Evolutionary conservation across 2,888 invertebrate genomes (phyloP), one percentile per base, ranked within the genome.

Genomic region (Chrysotoxum bicinctum): DNA sequence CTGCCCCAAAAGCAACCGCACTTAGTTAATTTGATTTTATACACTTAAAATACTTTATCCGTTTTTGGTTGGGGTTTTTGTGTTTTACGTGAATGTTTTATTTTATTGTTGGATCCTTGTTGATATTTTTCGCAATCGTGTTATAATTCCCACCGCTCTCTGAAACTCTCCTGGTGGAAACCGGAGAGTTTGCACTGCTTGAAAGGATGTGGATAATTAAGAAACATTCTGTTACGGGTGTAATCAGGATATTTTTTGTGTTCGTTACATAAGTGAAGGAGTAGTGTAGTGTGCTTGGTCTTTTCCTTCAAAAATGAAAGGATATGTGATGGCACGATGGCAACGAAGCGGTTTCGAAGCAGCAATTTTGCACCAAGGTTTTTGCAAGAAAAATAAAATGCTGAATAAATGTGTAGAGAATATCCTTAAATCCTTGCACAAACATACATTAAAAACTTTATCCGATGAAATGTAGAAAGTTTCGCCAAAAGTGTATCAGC

Each of bases 191-290:
- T 35, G 21, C 0, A 23, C 5, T 50, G 23, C 43, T 30, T 26
- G 23, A 60, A 52, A 54, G 80, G 75, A 69, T 80, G 73, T 74
- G 43, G 76, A 58, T 79, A 83, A 83, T 83, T 83, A 79, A 79
- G 73, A 83, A 56, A 75, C 80, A 75, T 84, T 66, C 80, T 76
- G 75, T 76, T 76, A 75, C 66, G 50, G 48, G 60, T 58, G 77
- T 77, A 77, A 82, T 78, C 62, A 73, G 48, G 19, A 26, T 74
- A 10, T 62, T 45, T 19, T 45, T 56, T 6, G 16, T 16, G 26
- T 37, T 30, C 26, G 12, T 56, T 32, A 9, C 35, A 35, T 35
- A 3, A 3, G 12, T 35, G 10, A 3, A 35, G 0, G 30, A 5
- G 1, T 1, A 0, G 50, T 14, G 7, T 50, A 26, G 7, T 10